Percentiles rank a stretch among this genome's conserved stretches.
Conservation (phyloP, 2,113 vertebrate species). For the Piaya cayana region DNA sequence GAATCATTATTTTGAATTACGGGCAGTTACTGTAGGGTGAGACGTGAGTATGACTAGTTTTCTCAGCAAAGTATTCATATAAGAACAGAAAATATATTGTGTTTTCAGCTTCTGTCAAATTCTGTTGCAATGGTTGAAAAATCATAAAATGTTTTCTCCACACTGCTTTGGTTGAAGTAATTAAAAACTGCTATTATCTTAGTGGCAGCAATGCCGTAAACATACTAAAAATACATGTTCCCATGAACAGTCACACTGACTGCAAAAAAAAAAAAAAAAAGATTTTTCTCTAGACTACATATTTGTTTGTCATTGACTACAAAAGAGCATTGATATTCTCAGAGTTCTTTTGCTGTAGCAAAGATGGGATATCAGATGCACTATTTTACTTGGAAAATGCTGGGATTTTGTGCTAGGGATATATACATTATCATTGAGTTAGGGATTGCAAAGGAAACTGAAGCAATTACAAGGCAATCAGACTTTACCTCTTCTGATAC, state of each 20-base stretch:
- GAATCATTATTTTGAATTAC: constrained; percentile 55
- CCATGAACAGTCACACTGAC: constrained; percentile 1
- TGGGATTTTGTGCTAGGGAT: background rate
- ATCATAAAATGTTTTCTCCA: background rate
- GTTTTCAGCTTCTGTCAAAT: background rate
- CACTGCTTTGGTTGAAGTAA: background rate
- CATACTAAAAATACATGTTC: background rate
- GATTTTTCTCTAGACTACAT: background rate
- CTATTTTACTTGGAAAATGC: background rate
- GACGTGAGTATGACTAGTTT: background rate
- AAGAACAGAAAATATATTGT: constrained; percentile 13
- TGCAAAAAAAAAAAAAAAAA: constrained; percentile 5
- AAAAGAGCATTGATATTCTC: constrained; percentile 1
- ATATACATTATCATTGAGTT: background rate
- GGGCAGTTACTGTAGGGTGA: constrained; percentile 7
- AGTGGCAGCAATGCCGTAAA: background rate
- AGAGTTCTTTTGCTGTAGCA: background rate
- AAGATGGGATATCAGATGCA: background rate
- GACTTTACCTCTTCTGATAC: background rate
- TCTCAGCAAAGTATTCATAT: background rate
- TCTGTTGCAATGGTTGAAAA: constrained; percentile 6
- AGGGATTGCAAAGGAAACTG: background rate
- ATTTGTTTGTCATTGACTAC: constrained; percentile 10
- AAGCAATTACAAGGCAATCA: background rate
- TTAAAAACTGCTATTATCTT: constrained; percentile 13